Conservation (phyloP, 2,113 vertebrate species). For the Himantopus leucocephalus region DNA sequence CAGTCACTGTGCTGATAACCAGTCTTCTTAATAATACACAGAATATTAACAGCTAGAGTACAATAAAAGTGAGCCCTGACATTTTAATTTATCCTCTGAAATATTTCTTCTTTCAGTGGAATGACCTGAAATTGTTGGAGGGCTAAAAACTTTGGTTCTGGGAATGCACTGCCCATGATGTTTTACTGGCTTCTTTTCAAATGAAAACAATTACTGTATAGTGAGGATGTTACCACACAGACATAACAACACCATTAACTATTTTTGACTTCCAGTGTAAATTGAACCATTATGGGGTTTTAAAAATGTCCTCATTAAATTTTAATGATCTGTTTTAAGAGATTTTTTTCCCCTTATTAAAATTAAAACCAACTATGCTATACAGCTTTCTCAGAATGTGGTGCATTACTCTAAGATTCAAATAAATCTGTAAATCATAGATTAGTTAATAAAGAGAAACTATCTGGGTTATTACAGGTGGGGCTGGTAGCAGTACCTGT, state of each 20-base stretch:
- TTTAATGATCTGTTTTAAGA: slow-evolving; percentile 64
- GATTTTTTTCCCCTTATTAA: slow-evolving; percentile 38
- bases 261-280: slow-evolving; percentile 61
- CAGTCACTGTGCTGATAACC: slow-evolving; percentile 49
- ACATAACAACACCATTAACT: slow-evolving; percentile 27
- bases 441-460: slow-evolving; percentile 44
- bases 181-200: slow-evolving; percentile 24
- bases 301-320: slow-evolving; percentile 61
- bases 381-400: neutral
- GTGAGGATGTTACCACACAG: slow-evolving; percentile 50
- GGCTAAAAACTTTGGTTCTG: neutral
- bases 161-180: neutral
- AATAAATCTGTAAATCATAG: slow-evolving; percentile 26
- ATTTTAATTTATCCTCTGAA: slow-evolving; percentile 38
- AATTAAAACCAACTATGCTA: slow-evolving; percentile 17
- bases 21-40: slow-evolving; percentile 11
- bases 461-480: slow-evolving; percentile 29
- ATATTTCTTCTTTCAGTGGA: neutral
- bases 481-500: slow-evolving; percentile 10
- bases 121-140: neutral
- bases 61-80: slow-evolving; percentile 1
- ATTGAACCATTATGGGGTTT: slow-evolving; percentile 55
- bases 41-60: slow-evolving; percentile 17
- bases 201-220: slow-evolving; percentile 35
- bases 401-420: neutral